Percentiles rank a stretch among this genome's conserved stretches.
Evolutionary conservation across 2,113 vertebrate genomes (phyloP).

Genomic region (Mola mola): DNA sequence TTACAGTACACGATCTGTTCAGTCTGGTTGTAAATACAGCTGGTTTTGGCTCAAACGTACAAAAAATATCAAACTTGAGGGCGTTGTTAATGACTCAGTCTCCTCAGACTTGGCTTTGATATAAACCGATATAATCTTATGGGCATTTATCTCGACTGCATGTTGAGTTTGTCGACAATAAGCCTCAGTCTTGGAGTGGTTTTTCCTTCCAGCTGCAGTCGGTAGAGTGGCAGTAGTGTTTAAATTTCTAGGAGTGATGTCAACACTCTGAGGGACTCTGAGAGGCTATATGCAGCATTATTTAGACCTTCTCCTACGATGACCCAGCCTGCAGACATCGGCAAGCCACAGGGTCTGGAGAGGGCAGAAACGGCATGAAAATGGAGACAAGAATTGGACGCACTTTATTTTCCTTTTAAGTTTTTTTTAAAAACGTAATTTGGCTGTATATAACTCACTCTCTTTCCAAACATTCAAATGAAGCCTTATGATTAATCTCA

Average conservation of each 20-base stretch:
- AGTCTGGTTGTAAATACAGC: constrained; percentile 11
- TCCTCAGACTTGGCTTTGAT: constrained; percentile 27
- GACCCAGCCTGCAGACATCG: constrained; percentile 36
- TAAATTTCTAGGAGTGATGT: constrained; percentile 26
- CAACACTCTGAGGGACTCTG: constrained; percentile 27
- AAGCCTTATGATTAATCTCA: neutral
- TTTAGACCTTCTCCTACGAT: constrained; percentile 48
- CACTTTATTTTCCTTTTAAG: no score
- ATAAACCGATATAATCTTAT: constrained; percentile 15
- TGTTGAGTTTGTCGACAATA: constrained; percentile 16
- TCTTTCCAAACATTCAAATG: neutral
- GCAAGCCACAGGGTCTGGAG: constrained; percentile 30
- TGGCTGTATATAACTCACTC: neutral
- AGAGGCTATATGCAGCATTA: constrained; percentile 45
- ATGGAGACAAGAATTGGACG: constrained; percentile 29
- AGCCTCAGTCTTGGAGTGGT: constrained; percentile 8
- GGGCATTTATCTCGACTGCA: constrained; percentile 18
- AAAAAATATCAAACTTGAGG: constrained; percentile 24
- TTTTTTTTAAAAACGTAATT: no score
- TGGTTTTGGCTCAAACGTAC: constrained; percentile 18
- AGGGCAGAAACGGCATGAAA: constrained; percentile 32
- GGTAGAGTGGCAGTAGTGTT: constrained; percentile 7
- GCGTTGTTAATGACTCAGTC: constrained; percentile 38
- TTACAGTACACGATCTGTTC: constrained; percentile 8
- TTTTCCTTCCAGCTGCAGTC: constrained; percentile 16